Evolutionary conservation across 2,888 invertebrate species (phyloP), one percentile per base, ranked within the genome.

Genomic region (Polyploca ridens): DNA sequence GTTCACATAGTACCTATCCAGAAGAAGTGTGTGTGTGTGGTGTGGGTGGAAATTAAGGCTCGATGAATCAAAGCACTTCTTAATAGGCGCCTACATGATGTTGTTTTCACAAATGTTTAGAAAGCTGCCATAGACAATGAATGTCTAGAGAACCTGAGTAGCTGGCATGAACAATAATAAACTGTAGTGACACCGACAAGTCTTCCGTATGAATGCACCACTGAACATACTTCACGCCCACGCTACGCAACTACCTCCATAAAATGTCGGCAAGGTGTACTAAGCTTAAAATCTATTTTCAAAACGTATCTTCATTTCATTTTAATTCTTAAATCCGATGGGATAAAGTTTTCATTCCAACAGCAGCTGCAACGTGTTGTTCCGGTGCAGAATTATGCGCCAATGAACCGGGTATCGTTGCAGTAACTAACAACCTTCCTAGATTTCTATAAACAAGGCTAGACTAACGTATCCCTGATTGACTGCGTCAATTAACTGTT

Each of bases 191-290:
- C 78, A 81, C 71, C 64, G 72, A 69, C 81, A 73, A 74, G 73
- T 74, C 79, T 84, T 83, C 82, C 80, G 66, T 72, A 63, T 83
- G 81, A 82, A 83, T 77, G 82, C 80, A 76, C 76, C 77, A 74
- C 44, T 79, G 81, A 78, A 71, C 80, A 81, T 73, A 70, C 65
- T 75, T 76, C 68, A 75, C 81, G 72, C 81, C 77, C 72, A 78
- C 84, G 67, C 74, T 64, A 71, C 73, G 72, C 71, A 74, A 68
- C 72, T 71, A 68, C 71, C 75, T 54, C 54, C 54, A 49, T 49
- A 49, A 49, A 76, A 70, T 67, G 70, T 69, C 66, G 69, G 49
- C 49, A 19, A 54, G 19, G 54, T 54, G 54, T 54, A 54, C 54
- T 54, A 54, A 54, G 54, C 19, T 54, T 54, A 8, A 54, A 54